Conservation (phyloP, 2,797 vertebrate genomes). For the Chaetophractus vellerosus region DNA sequence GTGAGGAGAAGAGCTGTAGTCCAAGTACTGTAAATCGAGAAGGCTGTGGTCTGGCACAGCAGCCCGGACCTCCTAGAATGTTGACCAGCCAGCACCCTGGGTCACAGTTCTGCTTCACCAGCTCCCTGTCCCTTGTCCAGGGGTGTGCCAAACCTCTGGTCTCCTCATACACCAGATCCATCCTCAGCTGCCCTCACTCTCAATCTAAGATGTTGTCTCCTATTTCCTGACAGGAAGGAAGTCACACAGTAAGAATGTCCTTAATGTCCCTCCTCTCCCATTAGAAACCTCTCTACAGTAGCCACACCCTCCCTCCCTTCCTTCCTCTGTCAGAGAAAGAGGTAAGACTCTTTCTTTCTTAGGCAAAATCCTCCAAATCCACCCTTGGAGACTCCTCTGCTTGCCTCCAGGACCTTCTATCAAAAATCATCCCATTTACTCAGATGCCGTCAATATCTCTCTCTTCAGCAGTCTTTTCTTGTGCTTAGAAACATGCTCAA, state of each 20-base stretch:
- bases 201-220: neutral
- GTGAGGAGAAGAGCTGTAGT: too few relatives aligned
- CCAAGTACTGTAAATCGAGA: too few relatives aligned
- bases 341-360: neutral
- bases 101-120: too few relatives aligned
- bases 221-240: neutral
- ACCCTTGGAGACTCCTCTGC: neutral
- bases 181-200: neutral
- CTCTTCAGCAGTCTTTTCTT: neutral
- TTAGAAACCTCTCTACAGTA: neutral
- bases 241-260: neutral
- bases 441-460: neutral
- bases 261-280: neutral
- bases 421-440: accelerated
- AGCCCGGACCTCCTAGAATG: accelerated
- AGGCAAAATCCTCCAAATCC: neutral
- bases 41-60: accelerated
- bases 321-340: neutral
- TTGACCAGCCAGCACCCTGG: too few relatives aligned
- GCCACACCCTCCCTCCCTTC: neutral
- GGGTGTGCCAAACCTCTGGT: neutral
- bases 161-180: neutral
- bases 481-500: accelerated
- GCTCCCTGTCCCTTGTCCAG: neutral
- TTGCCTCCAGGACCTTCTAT: neutral